Evolutionary conservation across 2,888 invertebrate species (phyloP), one percentile per base, ranked within the genome.

Genomic region (Rutpela maculata): DNA sequence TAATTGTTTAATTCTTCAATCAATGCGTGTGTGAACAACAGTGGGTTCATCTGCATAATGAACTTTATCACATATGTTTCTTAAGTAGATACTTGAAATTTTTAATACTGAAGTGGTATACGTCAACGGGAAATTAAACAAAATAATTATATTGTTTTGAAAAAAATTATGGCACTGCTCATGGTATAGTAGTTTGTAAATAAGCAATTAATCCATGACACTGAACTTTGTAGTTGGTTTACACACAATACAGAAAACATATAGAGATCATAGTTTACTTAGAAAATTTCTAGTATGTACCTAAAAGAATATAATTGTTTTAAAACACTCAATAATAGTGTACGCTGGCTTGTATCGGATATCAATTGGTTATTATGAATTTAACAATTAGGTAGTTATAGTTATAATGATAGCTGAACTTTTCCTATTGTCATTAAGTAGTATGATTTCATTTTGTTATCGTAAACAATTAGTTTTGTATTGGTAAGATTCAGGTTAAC

Each of bases 221-320:
- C 50, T 50, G 50, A 50, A 50, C 50, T 50, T 50, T 50, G 50
- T 50, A n/a, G n/a, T 50, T 50, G 12, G 50, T 50, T 50, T 50
- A 50, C 50, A 7, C 2, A n/a, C 50, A n/a, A 50, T 50, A 50
- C 31, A 7, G 31, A 35, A 35, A n/a, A 50, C n/a, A 15, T n/a
- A 0, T 50, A 6, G 15, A 15, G 50, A n/a, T n/a, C 50, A 50
- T n/a, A 50, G 50, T 50, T n/a, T 4, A 50, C 1, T 50, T 50
- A 50, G 15, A 50, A 50, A 15, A 50, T 50, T 43, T 15, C 12
- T 15, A 43, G 15, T 43, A 43, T 10, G 7, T 38, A 26, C 22
- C 38, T 38, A 38, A 38, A 11, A 38, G 7, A 38, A 3, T 26
- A 9, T 35, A 35, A 9, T 35, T 35, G 7, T 35, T 35, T 35